A percentile compares a stretch with the other conserved stretches of the same genome.
phyloP scores from a whole-genome alignment of 2,797 vertebrate species.

The Onychomys arenicola region DNA sequence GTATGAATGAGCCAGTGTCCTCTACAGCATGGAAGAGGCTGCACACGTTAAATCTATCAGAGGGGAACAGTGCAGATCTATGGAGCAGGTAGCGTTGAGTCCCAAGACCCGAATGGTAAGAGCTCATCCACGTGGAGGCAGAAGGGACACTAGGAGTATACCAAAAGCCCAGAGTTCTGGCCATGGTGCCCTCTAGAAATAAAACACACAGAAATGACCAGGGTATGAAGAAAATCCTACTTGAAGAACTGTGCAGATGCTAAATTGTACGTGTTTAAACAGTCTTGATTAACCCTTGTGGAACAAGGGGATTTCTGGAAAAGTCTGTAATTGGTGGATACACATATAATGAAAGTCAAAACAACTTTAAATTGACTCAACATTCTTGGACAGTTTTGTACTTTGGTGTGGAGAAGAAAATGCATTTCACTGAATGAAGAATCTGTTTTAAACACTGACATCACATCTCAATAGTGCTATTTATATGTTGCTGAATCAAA shows the following conservation, averaged over 20 bases:
- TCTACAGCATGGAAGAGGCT: not conserved
- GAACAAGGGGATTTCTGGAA: not conserved
- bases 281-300: not conserved
- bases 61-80: not conserved
- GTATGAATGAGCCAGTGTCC: not conserved
- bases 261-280: not conserved
- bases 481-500: not conserved
- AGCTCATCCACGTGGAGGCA: not conserved
- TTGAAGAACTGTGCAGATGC: not conserved
- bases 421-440: not conserved
- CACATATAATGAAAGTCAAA: conserved; percentile 7
- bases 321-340: not conserved
- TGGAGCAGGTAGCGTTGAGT: not conserved
- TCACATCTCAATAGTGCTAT: not conserved
- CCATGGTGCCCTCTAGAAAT: not conserved
- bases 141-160: not conserved
- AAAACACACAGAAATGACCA: not conserved
- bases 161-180: not conserved
- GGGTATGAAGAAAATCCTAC: not conserved
- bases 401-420: not conserved
- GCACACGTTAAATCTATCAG: not conserved
- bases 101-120: not conserved
- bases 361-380: not conserved
- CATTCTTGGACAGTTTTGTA: not conserved
- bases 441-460: not conserved